These are phyloP conservation scores for Microctenopoma steveboyesi DNA, from an alignment of 2,797 vertebrate species.

Conservation along the genomic window DNA sequence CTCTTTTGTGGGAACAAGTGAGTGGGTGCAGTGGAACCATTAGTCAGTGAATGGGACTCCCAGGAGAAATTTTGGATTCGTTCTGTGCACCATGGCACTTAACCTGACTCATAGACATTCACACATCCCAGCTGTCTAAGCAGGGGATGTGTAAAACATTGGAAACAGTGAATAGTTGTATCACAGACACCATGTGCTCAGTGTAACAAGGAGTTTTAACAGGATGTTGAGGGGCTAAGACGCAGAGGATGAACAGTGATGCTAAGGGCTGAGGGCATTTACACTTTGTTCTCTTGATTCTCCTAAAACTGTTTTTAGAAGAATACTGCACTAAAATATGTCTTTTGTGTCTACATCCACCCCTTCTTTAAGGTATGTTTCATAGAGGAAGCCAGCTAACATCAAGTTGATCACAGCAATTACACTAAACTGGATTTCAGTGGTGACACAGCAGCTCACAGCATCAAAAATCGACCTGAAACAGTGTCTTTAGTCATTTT, in stretches of 20 bases:
- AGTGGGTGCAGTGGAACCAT: conserved; percentile 54
- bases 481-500: no score
- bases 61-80: conserved; percentile 25
- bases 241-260: neutral
- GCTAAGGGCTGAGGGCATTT: conserved; percentile 9
- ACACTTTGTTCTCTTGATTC: neutral
- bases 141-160: conserved; percentile 34
- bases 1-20: conserved; percentile 45
- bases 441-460: no score
- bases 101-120: conserved; percentile 64
- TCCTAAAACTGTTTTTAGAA: neutral
- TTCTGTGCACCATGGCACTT: conserved; percentile 33
- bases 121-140: conserved; percentile 56
- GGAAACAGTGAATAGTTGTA: conserved; percentile 6
- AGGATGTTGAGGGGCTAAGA: conserved; percentile 1
- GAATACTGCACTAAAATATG: neutral
- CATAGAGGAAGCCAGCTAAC: no score
- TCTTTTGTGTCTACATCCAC: neutral
- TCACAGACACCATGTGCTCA: neutral
- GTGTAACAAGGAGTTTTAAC: neutral
- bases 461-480: no score
- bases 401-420: no score
- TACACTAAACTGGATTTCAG: no score
- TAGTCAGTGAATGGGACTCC: conserved; percentile 54
- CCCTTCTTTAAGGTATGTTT: neutral